These are phyloP conservation scores for Tychaedon coryphoeus DNA, from an alignment of 2,113 vertebrate species.

Conservation along the genomic window DNA sequence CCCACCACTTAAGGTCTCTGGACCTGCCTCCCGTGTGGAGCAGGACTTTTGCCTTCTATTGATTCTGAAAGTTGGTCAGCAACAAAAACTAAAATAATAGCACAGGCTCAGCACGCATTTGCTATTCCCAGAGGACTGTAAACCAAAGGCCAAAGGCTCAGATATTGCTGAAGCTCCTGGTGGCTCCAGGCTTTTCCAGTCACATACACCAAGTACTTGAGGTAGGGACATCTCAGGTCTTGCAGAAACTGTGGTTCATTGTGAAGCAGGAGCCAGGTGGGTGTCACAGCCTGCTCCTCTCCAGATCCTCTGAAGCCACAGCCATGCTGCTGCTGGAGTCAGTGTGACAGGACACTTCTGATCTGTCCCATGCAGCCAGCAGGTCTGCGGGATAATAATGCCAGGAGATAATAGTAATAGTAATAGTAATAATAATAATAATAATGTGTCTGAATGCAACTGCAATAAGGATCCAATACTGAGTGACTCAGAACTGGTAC, in stretches of 20 bases:
- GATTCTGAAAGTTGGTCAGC: not conserved
- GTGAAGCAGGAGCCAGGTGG: not conserved
- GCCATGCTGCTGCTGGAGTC: not conserved
- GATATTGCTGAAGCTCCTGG: not conserved
- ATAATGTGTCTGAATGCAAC: not conserved
- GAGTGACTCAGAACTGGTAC: not conserved
- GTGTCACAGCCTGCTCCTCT: not conserved
- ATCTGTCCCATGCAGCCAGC: not conserved
- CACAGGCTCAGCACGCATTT: not conserved
- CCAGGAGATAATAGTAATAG: too few species aligned
- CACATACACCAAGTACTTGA: rapidly evolving
- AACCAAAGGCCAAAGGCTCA: not conserved
- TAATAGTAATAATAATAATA: too few species aligned
- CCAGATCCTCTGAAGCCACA: rapidly evolving
- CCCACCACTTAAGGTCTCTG: not conserved
- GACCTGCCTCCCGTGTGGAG: not conserved
- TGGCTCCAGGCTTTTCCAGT: not conserved
- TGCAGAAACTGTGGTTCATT: not conserved
- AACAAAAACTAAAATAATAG: not conserved
- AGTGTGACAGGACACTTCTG: rapidly evolving
- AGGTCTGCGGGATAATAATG: rapidly evolving
- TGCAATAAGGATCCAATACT: not conserved
- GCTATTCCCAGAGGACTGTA: not conserved
- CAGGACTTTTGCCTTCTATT: not conserved
- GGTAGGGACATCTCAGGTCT: not conserved